Evolutionary conservation across 2,888 invertebrate species (phyloP), one percentile per base, ranked within the genome.

Genomic region (Mallateleia sp.): DNA sequence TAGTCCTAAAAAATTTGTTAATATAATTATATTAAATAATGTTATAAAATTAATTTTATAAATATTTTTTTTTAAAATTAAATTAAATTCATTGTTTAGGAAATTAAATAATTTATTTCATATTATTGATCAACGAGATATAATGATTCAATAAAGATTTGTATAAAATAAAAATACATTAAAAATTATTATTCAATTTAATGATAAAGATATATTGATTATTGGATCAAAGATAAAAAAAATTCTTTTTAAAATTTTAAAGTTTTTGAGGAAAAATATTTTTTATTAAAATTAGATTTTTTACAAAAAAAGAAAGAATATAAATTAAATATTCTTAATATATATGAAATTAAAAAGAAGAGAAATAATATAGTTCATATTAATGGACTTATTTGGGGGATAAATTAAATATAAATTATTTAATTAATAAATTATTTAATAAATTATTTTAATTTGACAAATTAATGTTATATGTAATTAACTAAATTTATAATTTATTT

Each of bases 1-100:
- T 95, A 97, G 93, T 0, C 97, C 97, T 95, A 97, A 93, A 91
- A 97, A 96, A 95, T 97, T 97, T 96, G 96, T 97, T 94, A 96
- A 95, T 95, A 97, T 90, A 95, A 97, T 95, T 93, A 96, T 95
- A 52, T 95, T 93, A 94, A 97, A 97, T 94, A 97, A 92, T 1
- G 96, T 95, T 91, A 96, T 95, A 95, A 97, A 96, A 91, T 95
- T 95, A 90, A 96, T 77, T 74, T 67, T 78, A 81, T 24, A 78
- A 72, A 94, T 94, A 85, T 94, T 94, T 78, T 92, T 95, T 32
- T 95, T 95, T 94, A 85, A 47, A 96, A 96, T 90, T n/a, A 94
- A 95, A 95, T 93, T 95, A 95, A 91, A 96, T 96, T 96, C 78
- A 82, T 69, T 77, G 60, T 79, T 52, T 32, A 89, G 60, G 69